Evolutionary conservation across 2,113 vertebrate species (phyloP), one percentile per base, ranked within the genome.

Genomic region (Cheirogaleus medius): DNA sequence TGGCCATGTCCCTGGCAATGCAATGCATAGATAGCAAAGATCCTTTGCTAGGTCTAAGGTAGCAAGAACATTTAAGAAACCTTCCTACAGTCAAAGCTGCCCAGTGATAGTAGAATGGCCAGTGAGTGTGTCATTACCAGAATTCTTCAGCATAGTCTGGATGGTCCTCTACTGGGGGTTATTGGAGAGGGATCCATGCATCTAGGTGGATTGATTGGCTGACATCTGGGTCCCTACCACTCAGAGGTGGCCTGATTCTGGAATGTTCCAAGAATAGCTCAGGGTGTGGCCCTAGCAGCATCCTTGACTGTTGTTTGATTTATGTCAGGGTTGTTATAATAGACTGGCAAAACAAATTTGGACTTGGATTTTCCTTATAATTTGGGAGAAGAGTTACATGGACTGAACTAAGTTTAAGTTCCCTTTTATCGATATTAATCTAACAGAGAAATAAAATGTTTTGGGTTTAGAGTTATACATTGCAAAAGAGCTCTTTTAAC

Each of bases 361-460:
- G 27, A 58, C 12, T 39, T 90, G 49, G 4, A 37, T 93, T 93
- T 81, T 69, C 44, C 32, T 71, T 77, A 23, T 89, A 73, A 85
- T 47, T 87, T 39, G 29, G 32, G 37, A 37, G 25, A 25, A 87
- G 54, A 89, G 8, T 66, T 71, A 83, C 4, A 25, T 52, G 1
- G 2, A 64, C 37, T 89, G 14, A 86, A 89, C 34, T 69, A 56
- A 80, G 8, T 34, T 64, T 66, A 71, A 52, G 5, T 77, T 47
- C 18, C 10, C 18, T 90, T 90, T 77, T 74, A 52, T n/a, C 2
- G 2, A 15, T 80, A 56, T 78, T 42, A 66, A 17, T 54, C 6
- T 20, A 80, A 77, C 14, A 82, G 47, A 54, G n/a, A 96, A 97
- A 80, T 76, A 71, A 85, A 88, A 89, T 95, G 32, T 52, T 88